These are phyloP conservation scores for Ailurus styani DNA, from an alignment of 2,113 vertebrate genomes.

Conservation along the genomic window DNA sequence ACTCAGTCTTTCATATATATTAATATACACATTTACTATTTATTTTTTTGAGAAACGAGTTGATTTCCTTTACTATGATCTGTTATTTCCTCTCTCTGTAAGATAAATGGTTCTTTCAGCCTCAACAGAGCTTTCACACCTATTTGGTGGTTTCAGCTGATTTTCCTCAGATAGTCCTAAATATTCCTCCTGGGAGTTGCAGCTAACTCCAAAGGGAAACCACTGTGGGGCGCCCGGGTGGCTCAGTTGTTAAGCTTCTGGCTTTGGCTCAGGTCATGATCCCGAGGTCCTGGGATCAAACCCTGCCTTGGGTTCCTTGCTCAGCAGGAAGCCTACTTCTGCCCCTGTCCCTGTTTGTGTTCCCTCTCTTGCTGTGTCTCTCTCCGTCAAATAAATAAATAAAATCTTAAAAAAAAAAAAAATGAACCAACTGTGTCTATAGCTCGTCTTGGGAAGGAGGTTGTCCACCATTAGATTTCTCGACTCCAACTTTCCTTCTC, in stretches of 20 bases:
- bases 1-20: neutral
- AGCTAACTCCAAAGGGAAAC: neutral
- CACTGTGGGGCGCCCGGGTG: neutral
- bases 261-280: too few species aligned
- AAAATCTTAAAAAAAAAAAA: too few species aligned
- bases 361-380: too few species aligned
- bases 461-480: neutral
- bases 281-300: too few species aligned
- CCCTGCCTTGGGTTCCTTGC: too few species aligned
- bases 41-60: neutral
- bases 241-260: too few species aligned
- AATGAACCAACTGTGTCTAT: neutral
- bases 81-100: neutral
- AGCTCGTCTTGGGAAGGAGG: neutral
- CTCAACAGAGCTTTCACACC: neutral
- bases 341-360: too few species aligned
- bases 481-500: constrained; percentile 33
- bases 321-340: too few species aligned
- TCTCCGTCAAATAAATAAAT: too few species aligned
- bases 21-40: neutral
- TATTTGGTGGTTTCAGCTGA: neutral
- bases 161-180: neutral
- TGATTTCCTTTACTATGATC: neutral
- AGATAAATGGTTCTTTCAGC: neutral
- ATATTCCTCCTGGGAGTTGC: neutral